Percentiles rank a stretch among this genome's conserved stretches.
Conservation (phyloP, 1,140 invertebrate species). For the Hyles euphorbiae region DNA sequence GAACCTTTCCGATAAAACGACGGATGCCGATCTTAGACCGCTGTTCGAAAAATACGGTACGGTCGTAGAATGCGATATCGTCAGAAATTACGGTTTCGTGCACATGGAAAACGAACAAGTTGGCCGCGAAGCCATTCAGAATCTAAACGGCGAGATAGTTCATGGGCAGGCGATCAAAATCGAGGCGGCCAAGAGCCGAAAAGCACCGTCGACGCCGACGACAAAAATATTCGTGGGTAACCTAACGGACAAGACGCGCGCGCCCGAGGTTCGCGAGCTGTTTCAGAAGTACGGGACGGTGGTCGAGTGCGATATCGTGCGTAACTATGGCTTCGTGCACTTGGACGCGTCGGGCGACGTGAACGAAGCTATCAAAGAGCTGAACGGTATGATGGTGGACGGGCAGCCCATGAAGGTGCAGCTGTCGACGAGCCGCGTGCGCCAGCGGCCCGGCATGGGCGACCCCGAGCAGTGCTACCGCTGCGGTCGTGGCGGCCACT, state of each 20-base stretch:
- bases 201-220: constrained; percentile 88
- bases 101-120: constrained; percentile 96
- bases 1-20: constrained; percentile 93
- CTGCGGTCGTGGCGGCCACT: constrained; percentile 94
- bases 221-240: constrained; percentile 95
- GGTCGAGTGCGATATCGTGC: constrained; percentile 92
- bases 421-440: constrained; percentile 91
- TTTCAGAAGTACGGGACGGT: constrained; percentile 93
- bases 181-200: constrained; percentile 91
- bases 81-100: constrained; percentile 98
- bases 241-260: constrained; percentile 91
- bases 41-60: constrained; percentile 96
- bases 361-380: constrained; percentile 89
- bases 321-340: constrained; percentile 95
- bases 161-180: constrained; percentile 94
- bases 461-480: constrained; percentile 96
- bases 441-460: constrained; percentile 95
- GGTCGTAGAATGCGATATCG: constrained; percentile 96
- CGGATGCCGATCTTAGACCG: constrained; percentile 88
- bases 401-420: constrained; percentile 93
- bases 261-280: constrained; percentile 88
- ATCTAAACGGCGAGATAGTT: constrained; percentile 90
- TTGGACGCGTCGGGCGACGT: constrained; percentile 88
- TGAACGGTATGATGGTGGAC: constrained; percentile 89
- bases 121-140: constrained; percentile 93